A percentile compares a stretch with the other conserved stretches of the same genome.
Evolutionary conservation across 1,140 invertebrate genomes (phyloP).

Genomic region (Zelostemma sp.): DNA sequence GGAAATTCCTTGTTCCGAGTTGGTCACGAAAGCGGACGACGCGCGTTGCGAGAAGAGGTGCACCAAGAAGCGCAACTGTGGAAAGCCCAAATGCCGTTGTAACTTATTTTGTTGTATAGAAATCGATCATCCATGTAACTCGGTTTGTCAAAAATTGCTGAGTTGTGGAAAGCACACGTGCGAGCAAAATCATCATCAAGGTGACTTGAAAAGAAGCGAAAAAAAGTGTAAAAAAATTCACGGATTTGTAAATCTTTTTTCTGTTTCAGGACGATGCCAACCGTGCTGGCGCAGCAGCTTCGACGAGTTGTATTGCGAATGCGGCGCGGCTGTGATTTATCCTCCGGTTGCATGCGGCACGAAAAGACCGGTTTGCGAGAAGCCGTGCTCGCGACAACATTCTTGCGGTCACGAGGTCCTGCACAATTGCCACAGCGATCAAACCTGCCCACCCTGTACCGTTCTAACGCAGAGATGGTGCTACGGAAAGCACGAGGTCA

Average conservation of each 20-base stretch:
- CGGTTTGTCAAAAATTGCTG: constrained; percentile 84
- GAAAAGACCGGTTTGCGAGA: constrained; percentile 81
- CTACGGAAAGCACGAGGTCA: constrained; percentile 88
- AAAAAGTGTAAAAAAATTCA: no score
- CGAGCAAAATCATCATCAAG: constrained; percentile 88
- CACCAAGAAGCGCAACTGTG: constrained; percentile 88
- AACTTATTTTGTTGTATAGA: constrained; percentile 88
- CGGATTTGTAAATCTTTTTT: not conserved
- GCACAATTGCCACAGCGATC: constrained; percentile 81
- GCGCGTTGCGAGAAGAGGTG: constrained; percentile 89
- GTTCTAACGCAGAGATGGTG: constrained; percentile 90
- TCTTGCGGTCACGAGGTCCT: constrained; percentile 84
- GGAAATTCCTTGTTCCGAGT: constrained; percentile 83
- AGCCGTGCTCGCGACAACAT: constrained; percentile 83
- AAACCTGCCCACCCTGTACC: constrained; percentile 93
- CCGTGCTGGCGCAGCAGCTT: constrained; percentile 89
- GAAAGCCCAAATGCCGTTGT: constrained; percentile 93
- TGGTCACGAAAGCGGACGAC: constrained; percentile 78
- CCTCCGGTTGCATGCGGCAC: constrained; percentile 95
- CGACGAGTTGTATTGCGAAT: constrained; percentile 93
- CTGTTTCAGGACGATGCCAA: constrained; percentile 76
- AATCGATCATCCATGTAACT: constrained; percentile 86
- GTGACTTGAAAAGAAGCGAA: no score
- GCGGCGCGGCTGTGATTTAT: constrained; percentile 86
- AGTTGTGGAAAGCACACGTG: constrained; percentile 91